phyloP scores from a whole-genome alignment of 1,140 invertebrate genomes.

The Bicyclus anynana region DNA sequence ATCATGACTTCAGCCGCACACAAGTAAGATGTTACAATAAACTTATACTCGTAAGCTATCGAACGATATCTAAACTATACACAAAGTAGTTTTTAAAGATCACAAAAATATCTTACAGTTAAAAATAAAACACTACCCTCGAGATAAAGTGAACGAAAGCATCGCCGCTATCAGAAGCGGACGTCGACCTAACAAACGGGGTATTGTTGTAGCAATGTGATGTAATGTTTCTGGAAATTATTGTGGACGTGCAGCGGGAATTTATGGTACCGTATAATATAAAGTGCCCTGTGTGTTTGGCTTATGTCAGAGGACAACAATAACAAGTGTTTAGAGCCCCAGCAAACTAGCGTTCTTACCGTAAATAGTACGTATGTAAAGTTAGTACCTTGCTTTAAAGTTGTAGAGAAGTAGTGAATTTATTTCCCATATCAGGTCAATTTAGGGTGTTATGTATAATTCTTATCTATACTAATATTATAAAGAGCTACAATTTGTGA shows the following conservation, averaged over 20 bases:
- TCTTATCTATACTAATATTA: no score
- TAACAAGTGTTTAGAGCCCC: background rate
- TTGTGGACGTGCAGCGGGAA: background rate
- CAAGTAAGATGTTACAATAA: no score
- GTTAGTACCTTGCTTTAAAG: no score
- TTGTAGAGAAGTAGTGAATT: no score
- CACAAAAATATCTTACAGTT: background rate
- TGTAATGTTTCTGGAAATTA: slow-evolving; percentile 7
- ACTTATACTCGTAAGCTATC: no score
- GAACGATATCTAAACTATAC: no score
- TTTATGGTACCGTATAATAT: background rate
- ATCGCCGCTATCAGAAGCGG: slow-evolving; percentile 11
- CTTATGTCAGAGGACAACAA: background rate
- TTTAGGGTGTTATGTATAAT: no score
- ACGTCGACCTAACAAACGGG: slow-evolving; percentile 21
- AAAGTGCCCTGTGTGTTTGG: slow-evolving; percentile 2
- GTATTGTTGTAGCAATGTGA: slow-evolving; percentile 10
- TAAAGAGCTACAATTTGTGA: no score
- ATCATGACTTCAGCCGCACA: no score
- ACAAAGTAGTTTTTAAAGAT: slow-evolving; percentile 3
- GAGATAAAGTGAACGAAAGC: slow-evolving; percentile 9
- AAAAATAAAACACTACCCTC: slow-evolving; percentile 12
- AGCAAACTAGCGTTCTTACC: no score
- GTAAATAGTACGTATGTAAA: no score
- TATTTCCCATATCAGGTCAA: no score